Evolutionary conservation across 2,888 invertebrate species (phyloP).

Genomic region (Chorisops tibialis): DNA sequence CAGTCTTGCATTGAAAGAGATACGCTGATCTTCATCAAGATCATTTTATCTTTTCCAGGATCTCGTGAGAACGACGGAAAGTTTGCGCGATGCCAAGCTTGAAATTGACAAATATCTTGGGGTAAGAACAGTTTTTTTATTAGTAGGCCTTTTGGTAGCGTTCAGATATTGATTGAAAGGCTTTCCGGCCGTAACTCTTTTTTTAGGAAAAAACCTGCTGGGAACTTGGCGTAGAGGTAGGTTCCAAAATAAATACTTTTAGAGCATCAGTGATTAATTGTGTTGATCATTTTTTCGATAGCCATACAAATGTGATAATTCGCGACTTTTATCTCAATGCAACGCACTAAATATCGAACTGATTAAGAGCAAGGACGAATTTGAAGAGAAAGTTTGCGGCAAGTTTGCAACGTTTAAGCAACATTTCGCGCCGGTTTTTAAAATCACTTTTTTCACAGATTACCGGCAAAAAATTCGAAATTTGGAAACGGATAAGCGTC

Average conservation of each 20-base stretch:
- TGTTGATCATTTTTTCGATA: no score
- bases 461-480: constrained; percentile 54
- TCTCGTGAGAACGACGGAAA: constrained; percentile 82
- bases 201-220: constrained; percentile 67
- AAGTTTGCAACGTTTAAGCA: neutral
- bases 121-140: constrained; percentile 48
- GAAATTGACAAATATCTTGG: constrained; percentile 66
- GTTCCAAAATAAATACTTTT: no score
- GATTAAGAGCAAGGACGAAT: constrained; percentile 63
- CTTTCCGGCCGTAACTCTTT: constrained; percentile 29
- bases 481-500: constrained; percentile 56
- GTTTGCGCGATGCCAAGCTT: constrained; percentile 78
- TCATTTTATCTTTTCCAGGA: no score
- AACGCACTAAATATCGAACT: constrained; percentile 68
- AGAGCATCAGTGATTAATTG: no score
- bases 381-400: constrained; percentile 59
- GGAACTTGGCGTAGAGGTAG: constrained; percentile 68
- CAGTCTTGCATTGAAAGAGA: no score
- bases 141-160: constrained; percentile 13
- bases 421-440: neutral
- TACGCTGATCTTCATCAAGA: no score
- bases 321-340: constrained; percentile 70
- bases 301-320: constrained; percentile 78
- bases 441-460: constrained; percentile 46
- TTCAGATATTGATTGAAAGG: neutral